phyloP scores from a whole-genome alignment of 2,797 vertebrate genomes.

The Labeo calbasu region DNA sequence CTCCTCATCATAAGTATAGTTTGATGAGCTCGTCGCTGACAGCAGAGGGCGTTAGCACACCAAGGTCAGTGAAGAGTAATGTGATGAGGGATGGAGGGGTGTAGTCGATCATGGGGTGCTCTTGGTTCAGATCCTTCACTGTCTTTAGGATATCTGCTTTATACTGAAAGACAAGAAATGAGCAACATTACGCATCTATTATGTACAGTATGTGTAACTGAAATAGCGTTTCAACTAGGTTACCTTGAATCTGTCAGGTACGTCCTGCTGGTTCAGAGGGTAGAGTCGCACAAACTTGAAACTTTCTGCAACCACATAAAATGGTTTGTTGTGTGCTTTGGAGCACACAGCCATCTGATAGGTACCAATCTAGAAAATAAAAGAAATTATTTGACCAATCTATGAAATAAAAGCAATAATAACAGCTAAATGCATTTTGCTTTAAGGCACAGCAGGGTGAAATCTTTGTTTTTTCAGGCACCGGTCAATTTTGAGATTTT shows the following conservation, averaged over 20 bases:
- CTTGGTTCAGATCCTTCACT: slow-evolving; percentile 80
- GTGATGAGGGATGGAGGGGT: slow-evolving; percentile 95
- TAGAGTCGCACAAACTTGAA: slow-evolving; percentile 98
- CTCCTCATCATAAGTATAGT: slow-evolving; percentile 87
- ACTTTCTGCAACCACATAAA: slow-evolving; percentile 97
- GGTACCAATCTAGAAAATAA: slow-evolving; percentile 88
- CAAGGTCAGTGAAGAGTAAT: slow-evolving; percentile 94
- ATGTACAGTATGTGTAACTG: neutral
- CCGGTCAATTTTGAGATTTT: neutral
- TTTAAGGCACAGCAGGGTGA: neutral
- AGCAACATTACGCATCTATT: neutral
- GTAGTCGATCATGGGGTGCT: slow-evolving; percentile 95
- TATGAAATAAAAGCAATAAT: neutral
- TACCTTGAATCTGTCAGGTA: slow-evolving; percentile 96
- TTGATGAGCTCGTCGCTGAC: slow-evolving; percentile 99
- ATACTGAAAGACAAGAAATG: slow-evolving; percentile 79
- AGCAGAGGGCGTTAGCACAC: slow-evolving; percentile 93
- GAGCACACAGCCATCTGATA: slow-evolving; percentile 96
- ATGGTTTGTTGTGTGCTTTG: slow-evolving; percentile 97
- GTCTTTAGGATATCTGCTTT: slow-evolving; percentile 91
- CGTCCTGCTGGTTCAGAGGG: slow-evolving; percentile 95
- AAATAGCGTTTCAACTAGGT: neutral
- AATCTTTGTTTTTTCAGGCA: neutral
- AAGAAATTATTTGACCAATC: neutral
- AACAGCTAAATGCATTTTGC: slow-evolving; percentile 7